Conservation (phyloP, 2,113 vertebrate species). For the Lepidiolamprologus cunningtoni region DNA sequence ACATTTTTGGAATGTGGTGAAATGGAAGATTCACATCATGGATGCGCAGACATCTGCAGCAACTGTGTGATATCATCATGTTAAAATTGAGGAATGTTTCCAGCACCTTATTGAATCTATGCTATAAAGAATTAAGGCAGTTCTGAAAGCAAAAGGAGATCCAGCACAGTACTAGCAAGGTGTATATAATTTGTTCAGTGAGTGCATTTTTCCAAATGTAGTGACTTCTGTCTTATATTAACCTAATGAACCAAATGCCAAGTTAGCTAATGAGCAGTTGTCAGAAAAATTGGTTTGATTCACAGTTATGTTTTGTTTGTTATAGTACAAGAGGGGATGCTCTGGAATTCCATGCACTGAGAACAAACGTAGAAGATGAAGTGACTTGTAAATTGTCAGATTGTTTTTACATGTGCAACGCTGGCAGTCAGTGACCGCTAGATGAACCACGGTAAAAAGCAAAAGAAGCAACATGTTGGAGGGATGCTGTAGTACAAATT, state of each 20-base stretch:
- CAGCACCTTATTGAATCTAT: not conserved
- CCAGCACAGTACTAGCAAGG: not conserved
- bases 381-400: conserved; percentile 62
- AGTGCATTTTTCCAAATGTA: not conserved
- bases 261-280: not conserved
- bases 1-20: not conserved
- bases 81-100: not conserved
- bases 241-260: not conserved
- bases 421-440: conserved; percentile 72
- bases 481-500: not conserved
- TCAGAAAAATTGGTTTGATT: not conserved
- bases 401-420: conserved; percentile 73
- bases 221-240: not conserved
- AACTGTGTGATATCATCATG: not conserved
- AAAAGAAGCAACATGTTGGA: conserved; percentile 26
- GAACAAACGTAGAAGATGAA: conserved; percentile 44
- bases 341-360: not conserved
- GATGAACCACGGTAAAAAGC: conserved; percentile 67
- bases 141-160: not conserved
- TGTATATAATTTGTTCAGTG: not conserved
- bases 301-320: not conserved
- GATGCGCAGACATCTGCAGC: not conserved
- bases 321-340: not conserved
- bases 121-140: not conserved
- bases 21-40: not conserved